A percentile compares a stretch with the other conserved stretches of the same genome.
Conservation (phyloP, 2,888 invertebrate species). For the Drosophila suboccidentalis region DNA sequence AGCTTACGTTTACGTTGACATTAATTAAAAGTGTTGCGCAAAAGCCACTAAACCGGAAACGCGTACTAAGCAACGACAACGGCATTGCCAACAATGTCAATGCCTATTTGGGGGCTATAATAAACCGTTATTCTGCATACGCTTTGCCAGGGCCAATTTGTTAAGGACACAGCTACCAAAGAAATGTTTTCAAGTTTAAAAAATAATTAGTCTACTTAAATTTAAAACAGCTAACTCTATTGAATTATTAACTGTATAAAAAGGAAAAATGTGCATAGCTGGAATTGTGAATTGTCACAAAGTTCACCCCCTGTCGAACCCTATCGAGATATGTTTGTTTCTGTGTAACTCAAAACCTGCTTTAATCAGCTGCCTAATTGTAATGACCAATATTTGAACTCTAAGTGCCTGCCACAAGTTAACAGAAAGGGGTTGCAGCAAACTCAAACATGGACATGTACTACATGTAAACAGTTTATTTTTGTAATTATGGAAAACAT, state of each 20-base stretch:
- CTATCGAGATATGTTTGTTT: background rate
- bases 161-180: slow-evolving; percentile 28
- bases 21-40: slow-evolving; percentile 78
- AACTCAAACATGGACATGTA: slow-evolving; percentile 32
- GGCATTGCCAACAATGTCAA: slow-evolving; percentile 26
- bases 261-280: too few relatives aligned
- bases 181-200: too few relatives aligned
- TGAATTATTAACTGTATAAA: too few relatives aligned
- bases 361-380: slow-evolving; percentile 65
- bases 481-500: slow-evolving; percentile 61
- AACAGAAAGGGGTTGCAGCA: slow-evolving; percentile 51
- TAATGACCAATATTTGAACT: slow-evolving; percentile 77
- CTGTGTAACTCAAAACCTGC: slow-evolving; percentile 59
- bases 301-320: slow-evolving; percentile 1
- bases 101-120: slow-evolving; percentile 9
- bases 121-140: background rate
- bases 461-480: slow-evolving; percentile 38
- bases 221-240: too few relatives aligned
- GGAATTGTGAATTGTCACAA: background rate
- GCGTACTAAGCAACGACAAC: slow-evolving; percentile 3
- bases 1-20: slow-evolving; percentile 52
- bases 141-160: slow-evolving; percentile 32
- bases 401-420: slow-evolving; percentile 38
- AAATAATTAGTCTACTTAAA: too few relatives aligned
- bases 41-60: slow-evolving; percentile 53